Conservation (phyloP, 2,113 vertebrate genomes). For the Crotophaga sulcirostris region DNA sequence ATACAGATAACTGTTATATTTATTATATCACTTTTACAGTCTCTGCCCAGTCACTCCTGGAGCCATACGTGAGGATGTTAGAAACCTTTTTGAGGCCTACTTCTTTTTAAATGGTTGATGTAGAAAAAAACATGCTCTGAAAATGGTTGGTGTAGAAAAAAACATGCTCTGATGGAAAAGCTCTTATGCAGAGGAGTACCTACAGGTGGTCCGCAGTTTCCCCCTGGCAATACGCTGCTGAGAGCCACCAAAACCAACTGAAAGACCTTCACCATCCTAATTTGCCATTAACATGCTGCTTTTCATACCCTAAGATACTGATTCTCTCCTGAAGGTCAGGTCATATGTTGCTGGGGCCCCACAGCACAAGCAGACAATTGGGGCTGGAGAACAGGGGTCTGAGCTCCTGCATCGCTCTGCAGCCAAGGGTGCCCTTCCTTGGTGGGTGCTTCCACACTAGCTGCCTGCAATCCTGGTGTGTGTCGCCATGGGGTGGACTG, state of each 20-base stretch:
- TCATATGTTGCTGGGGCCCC: fast-evolving
- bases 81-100: background rate
- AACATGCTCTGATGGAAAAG: background rate
- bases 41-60: background rate
- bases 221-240: background rate
- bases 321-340: background rate
- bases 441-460: fast-evolving
- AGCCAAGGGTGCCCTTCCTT: fast-evolving
- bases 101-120: background rate
- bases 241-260: background rate
- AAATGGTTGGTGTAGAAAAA: background rate
- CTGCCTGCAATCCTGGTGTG: background rate
- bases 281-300: background rate
- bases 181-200: background rate
- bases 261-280: background rate
- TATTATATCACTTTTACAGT: background rate
- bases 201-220: background rate
- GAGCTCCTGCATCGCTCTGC: fast-evolving
- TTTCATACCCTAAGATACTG: background rate
- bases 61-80: background rate
- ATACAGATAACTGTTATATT: background rate
- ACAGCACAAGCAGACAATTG: fast-evolving
- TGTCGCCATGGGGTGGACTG: background rate
- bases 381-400: background rate
- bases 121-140: background rate